Conservation (phyloP, 2,113 vertebrate genomes). For the Leptobrachium ailaonicum region DNA sequence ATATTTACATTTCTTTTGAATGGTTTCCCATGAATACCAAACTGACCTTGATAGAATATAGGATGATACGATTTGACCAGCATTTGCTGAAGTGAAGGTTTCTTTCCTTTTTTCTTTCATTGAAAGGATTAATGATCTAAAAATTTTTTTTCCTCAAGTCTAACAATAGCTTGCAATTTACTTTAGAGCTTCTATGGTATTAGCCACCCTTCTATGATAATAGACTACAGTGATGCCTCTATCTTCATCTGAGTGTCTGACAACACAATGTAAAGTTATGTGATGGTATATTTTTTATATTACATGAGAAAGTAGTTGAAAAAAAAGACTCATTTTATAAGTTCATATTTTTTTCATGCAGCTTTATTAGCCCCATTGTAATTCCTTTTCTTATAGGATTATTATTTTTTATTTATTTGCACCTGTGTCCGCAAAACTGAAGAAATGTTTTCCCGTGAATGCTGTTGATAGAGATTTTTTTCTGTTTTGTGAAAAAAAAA, state of each 20-base stretch:
- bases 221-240: background rate
- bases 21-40: constrained; percentile 12
- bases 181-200: constrained; percentile 1
- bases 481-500: too few species aligned
- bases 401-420: too few species aligned
- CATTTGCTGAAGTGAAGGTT: constrained; percentile 12
- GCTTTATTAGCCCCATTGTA: too few species aligned
- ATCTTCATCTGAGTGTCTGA: background rate
- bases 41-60: constrained; percentile 17
- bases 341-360: too few species aligned
- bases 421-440: too few species aligned
- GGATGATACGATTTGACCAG: constrained; percentile 4
- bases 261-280: constrained; percentile 2
- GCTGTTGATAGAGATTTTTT: background rate
- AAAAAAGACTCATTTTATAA: background rate
- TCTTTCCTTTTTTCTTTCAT: background rate
- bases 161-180: constrained; percentile 13
- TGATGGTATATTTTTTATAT: background rate
- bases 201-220: constrained; percentile 21
- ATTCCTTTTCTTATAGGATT: too few species aligned
- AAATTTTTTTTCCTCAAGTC: background rate
- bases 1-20: too few species aligned
- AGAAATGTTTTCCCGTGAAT: background rate
- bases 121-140: background rate
- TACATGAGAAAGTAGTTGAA: constrained; percentile 4